Evolutionary conservation across 2,113 vertebrate genomes (phyloP), one percentile per base, ranked within the genome.

Genomic region (Chaenocephalus aceratus): DNA sequence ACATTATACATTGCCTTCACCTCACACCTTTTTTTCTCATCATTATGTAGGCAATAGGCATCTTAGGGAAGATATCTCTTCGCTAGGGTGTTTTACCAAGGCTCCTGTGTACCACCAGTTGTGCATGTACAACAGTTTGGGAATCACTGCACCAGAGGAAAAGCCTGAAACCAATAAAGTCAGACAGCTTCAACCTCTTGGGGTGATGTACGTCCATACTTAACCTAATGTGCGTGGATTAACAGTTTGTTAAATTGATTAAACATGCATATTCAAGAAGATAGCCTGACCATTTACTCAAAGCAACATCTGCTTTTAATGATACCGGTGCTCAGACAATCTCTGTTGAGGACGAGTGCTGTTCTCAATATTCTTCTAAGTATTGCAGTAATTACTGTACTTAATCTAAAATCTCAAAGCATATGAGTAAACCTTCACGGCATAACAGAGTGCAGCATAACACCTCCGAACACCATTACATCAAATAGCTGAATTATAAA

Each of bases 401-500:
- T 63, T 70, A 18, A 60, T 81, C 54, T 23, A 63, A 23, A 75
- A 77, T 63, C 75, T 58, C 48, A 81, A 64, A 86, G 76, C 60
- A 66, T 70, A 57, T 68, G 49, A 57, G 62, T 63, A 71, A 72
- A 75, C 52, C 0, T 26, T 67, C 21, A 3, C 23, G 44, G 60
- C 0, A 16, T 82, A 77, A 53, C 3, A 3, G 44, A 77, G 64
- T 48, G n/a, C 1, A 13, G 45, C 51, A 18, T 0, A 86, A 77
- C 58, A 60, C 73, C n/a, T 79, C 61, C 68, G 65, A 80, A 79
- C 77, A 82, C 73, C 79, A 84, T 80, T 78, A 85, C 73, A 82
- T 88, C 62, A 85, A 77, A 88, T 72, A 54, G 58, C 63, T 75
- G 75, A 83, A 87, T 83, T 79, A 72, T 66, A 51, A 41, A 49